Evolutionary conservation across 2,888 invertebrate species (phyloP).

Genomic region (Chrysolina oricalcia): DNA sequence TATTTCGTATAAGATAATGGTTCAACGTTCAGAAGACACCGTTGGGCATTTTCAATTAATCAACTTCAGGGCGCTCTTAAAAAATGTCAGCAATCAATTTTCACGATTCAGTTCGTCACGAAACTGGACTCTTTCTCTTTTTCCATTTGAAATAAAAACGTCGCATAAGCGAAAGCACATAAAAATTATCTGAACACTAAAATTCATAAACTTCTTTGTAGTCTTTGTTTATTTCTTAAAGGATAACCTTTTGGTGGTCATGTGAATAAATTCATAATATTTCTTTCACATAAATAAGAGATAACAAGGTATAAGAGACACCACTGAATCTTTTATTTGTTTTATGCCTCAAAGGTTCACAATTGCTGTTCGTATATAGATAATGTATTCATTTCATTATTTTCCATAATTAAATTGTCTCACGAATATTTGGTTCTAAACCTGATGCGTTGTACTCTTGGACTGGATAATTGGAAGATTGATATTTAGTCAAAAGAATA

Average conservation of each 20-base stretch:
- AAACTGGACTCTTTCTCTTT: constrained; percentile 10
- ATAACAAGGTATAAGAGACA: constrained; percentile 16
- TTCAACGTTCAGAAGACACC: constrained; percentile 18
- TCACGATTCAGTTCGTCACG: constrained; percentile 32
- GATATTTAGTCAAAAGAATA: neutral
- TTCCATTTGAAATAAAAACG: neutral
- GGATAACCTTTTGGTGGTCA: constrained; percentile 30
- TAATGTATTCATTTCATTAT: neutral
- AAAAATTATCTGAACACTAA: constrained; percentile 18
- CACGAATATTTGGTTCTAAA: neutral
- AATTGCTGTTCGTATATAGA: neutral
- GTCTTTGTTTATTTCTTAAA: constrained; percentile 27
- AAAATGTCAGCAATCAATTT: constrained; percentile 32
- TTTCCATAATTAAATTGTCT: neutral
- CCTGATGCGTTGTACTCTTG: neutral
- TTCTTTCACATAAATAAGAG: constrained; percentile 7
- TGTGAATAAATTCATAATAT: constrained; percentile 21
- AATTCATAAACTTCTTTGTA: constrained; percentile 15
- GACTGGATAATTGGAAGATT: neutral
- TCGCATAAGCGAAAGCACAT: constrained; percentile 22
- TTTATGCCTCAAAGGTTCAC: constrained; percentile 1
- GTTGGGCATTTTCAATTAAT: constrained; percentile 39
- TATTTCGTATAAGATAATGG: neutral
- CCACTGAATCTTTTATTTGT: constrained; percentile 21
- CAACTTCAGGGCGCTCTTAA: constrained; percentile 21